These are phyloP conservation scores for Marmota monax DNA, from an alignment of 2,113 vertebrate species.

Conservation along the genomic window DNA sequence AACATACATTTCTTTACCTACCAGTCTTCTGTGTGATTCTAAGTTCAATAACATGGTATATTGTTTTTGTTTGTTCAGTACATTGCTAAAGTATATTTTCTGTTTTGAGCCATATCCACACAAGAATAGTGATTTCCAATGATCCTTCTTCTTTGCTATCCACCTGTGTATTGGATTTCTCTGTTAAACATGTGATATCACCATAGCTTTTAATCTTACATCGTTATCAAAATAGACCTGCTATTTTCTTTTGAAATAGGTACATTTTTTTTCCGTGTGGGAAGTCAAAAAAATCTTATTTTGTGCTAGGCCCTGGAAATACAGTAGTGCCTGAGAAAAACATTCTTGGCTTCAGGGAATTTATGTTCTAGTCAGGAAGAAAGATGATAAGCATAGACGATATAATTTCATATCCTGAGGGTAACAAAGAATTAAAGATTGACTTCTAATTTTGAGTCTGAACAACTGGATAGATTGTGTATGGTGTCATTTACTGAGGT, in stretches of 20 bases:
- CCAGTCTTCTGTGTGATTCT: background rate
- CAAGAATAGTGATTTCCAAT: background rate
- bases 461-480: background rate
- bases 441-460: background rate
- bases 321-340: background rate
- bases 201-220: background rate
- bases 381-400: too few relatives aligned
- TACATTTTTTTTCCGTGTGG: background rate
- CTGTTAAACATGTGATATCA: background rate
- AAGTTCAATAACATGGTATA: background rate
- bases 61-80: slow-evolving; percentile 17
- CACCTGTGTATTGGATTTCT: background rate
- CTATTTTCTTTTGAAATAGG: slow-evolving; percentile 50
- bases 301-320: background rate
- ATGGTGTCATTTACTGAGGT: background rate
- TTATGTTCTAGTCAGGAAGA: background rate
- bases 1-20: slow-evolving; percentile 17
- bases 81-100: background rate
- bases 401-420: too few relatives aligned
- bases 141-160: background rate
- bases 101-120: background rate
- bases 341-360: background rate
- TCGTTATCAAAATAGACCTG: background rate
- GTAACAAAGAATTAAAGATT: background rate
- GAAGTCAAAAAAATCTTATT: background rate